phyloP scores from a whole-genome alignment of 2,888 invertebrate species.

The Hypomecis atomaria region DNA sequence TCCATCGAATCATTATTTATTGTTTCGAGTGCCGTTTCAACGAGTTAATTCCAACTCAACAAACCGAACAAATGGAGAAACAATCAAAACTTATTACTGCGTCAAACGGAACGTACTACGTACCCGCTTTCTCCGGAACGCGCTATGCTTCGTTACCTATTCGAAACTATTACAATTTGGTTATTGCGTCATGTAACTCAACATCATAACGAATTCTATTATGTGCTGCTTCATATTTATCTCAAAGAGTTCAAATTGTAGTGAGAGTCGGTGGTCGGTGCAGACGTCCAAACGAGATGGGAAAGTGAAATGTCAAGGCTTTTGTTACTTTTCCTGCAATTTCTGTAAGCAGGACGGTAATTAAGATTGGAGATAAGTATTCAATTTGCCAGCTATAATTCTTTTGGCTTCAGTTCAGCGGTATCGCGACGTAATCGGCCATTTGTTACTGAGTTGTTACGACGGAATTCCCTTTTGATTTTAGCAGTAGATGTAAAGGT shows the following conservation, averaged over 20 bases:
- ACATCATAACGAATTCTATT: slow-evolving; percentile 32
- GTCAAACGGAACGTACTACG: slow-evolving; percentile 29
- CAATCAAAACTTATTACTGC: slow-evolving; percentile 33
- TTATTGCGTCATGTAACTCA: slow-evolving; percentile 47
- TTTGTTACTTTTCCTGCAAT: slow-evolving; percentile 28
- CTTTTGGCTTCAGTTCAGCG: slow-evolving; percentile 3
- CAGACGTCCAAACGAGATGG: slow-evolving; percentile 19
- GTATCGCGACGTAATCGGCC: slow-evolving; percentile 2
- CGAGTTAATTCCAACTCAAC: slow-evolving; percentile 25
- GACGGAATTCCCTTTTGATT: not conserved
- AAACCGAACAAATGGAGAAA: slow-evolving; percentile 30
- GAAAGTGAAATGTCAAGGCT: slow-evolving; percentile 35
- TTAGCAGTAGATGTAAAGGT: too few relatives aligned
- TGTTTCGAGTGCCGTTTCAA: slow-evolving; percentile 20
- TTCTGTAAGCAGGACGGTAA: slow-evolving; percentile 16
- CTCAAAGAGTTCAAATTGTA: slow-evolving; percentile 36
- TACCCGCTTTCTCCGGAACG: slow-evolving; percentile 43
- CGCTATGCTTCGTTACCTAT: slow-evolving; percentile 51
- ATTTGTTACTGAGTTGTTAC: slow-evolving; percentile 4
- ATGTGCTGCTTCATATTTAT: slow-evolving; percentile 25
- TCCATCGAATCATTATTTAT: slow-evolving; percentile 20
- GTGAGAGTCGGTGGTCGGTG: slow-evolving; percentile 22
- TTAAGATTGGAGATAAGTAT: slow-evolving; percentile 29
- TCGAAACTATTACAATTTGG: slow-evolving; percentile 43
- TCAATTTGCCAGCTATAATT: slow-evolving; percentile 21